Base-by-base conservation (phyloP, 2,113 vertebrate species). In the Periophthalmodon schlosseri region DNA sequence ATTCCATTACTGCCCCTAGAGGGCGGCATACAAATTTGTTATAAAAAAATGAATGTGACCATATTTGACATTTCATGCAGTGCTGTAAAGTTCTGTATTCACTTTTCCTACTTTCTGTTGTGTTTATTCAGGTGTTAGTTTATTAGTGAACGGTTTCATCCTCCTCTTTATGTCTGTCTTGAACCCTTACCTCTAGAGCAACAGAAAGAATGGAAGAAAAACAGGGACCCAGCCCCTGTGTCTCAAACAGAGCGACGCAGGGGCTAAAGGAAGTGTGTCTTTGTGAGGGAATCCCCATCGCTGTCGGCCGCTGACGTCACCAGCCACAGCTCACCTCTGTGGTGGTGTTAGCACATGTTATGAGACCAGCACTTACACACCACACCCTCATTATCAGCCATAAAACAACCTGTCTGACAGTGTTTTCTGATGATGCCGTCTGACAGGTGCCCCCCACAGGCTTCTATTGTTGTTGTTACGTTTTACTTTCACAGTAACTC, bases 251-350 rank as follows among this genome's bases (percentile, higher is more conserved):
- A 57, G 75, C 72, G 28, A 72, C 18, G 23, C 73, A 77, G 60
- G 69, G 63, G 77, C 69, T 61, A 52, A 78, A 78, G 82, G 63
- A 65, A 44, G 54, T 18, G 65, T 85, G 76, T 83, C 78, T 80
- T 46, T 86, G 75, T 91, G 78, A 86, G 87, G 92, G 92, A 91
- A 92, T 92, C 89, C 89, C 89, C 91, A 77, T 78, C 63, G 86
- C 84, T 87, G 84, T 81, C 82, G 79, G 73, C 63, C 50, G 58
- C 84, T 88, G 81, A 91, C 80, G 83, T 88, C 87, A 88, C 70
- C 75, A 68, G 78, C 76, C 82, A 77, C 88, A 76, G 77, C 74
- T 87, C 83, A 88, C 89, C 84, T 90, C 85, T 76, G 75, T 33
- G 73, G 75, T 79, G 83, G 74, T 79, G 83, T 91, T 88, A 80